These are phyloP conservation scores for Actenoides hombroni DNA, from an alignment of 2,113 vertebrate genomes.

Conservation along the genomic window DNA sequence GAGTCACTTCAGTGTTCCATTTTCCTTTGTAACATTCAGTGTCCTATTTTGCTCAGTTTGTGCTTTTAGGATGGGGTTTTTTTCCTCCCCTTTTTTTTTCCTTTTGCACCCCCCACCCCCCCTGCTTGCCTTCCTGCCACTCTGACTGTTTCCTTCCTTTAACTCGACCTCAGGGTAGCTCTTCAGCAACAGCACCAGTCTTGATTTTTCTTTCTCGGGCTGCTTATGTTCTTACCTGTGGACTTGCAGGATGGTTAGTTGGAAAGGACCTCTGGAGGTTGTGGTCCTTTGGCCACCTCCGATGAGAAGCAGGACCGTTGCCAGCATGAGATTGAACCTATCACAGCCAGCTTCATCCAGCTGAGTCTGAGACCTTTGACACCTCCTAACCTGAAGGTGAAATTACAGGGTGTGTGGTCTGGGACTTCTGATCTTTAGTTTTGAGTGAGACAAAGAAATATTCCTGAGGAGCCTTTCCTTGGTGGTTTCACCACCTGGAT, in stretches of 20 bases:
- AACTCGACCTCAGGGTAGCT: not conserved
- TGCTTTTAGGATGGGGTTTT: not conserved
- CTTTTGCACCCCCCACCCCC: too few relatives aligned
- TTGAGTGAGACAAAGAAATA: rapidly evolving
- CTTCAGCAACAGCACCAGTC: not conserved
- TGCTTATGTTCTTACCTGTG: not conserved
- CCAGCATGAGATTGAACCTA: not conserved
- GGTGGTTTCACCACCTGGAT: not conserved
- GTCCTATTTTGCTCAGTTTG: not conserved
- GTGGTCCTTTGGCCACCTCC: not conserved
- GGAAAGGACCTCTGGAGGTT: not conserved
- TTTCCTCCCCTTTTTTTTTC: not conserved
- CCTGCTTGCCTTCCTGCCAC: not conserved
- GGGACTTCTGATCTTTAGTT: not conserved
- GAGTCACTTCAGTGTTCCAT: not conserved
- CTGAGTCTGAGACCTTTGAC: not conserved
- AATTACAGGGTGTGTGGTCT: not conserved
- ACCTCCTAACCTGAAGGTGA: not conserved
- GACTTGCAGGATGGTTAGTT: not conserved
- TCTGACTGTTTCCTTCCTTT: not conserved
- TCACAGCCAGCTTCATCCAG: not conserved
- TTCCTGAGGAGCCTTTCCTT: not conserved
- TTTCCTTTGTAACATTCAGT: not conserved
- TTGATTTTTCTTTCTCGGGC: not conserved
- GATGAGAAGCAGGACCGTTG: rapidly evolving